Evolutionary conservation across 1,140 invertebrate genomes (phyloP).

Genomic region (Drosophila tristis): DNA sequence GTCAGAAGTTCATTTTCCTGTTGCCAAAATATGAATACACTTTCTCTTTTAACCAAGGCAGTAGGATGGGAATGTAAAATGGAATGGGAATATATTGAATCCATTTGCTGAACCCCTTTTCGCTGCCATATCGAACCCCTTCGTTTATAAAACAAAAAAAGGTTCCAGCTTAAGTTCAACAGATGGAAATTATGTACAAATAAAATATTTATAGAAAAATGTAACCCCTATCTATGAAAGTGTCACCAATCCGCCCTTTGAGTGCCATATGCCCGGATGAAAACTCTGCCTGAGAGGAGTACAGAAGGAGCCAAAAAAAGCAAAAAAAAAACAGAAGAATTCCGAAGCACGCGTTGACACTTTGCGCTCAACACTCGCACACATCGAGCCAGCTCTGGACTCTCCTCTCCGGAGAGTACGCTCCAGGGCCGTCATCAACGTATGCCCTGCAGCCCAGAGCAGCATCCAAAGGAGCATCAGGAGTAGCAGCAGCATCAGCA

Average conservation of each 20-base stretch:
- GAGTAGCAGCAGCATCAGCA: conserved; percentile 43
- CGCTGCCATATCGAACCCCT: conserved; percentile 20
- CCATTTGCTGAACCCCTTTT: too few relatives aligned
- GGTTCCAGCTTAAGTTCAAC: conserved; percentile 25
- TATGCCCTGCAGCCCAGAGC: conserved; percentile 67
- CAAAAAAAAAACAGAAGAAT: conserved; percentile 50
- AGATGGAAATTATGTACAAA: conserved; percentile 49
- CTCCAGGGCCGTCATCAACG: conserved; percentile 67
- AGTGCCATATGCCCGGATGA: conserved; percentile 48
- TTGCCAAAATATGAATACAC: too few relatives aligned
- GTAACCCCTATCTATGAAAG: conserved; percentile 3
- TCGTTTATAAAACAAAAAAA: conserved; percentile 27
- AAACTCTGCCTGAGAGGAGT: conserved; percentile 8
- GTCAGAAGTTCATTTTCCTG: too few relatives aligned
- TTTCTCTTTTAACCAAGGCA: too few relatives aligned
- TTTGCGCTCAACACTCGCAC: conserved; percentile 77
- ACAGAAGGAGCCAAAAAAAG: conserved; percentile 12
- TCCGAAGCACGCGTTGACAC: conserved; percentile 81
- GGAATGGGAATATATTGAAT: too few relatives aligned
- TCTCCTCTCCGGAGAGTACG: conserved; percentile 68
- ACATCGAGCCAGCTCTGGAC: conserved; percentile 34
- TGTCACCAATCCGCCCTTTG: conserved; percentile 44
- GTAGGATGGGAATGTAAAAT: too few relatives aligned
- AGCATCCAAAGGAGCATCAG: too few relatives aligned
- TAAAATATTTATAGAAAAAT: conserved; percentile 49